Evolutionary conservation across 2,888 invertebrate species (phyloP), one percentile per base, ranked within the genome.

Genomic region (Drosophila mettleri): DNA sequence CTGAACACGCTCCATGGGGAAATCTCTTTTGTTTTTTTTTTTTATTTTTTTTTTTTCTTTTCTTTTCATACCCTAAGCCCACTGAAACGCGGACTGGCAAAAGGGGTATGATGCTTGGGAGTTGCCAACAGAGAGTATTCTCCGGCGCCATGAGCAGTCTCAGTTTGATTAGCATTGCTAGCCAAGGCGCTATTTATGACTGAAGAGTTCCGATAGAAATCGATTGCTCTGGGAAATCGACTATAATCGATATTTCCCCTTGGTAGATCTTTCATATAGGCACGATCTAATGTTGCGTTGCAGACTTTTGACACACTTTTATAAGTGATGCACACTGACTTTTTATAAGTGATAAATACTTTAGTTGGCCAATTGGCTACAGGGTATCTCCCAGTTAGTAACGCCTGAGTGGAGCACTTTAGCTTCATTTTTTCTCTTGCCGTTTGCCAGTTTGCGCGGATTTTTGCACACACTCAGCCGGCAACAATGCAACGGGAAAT

Each of bases 1-100:
- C 71, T 67, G 86, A 80, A 74, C 84, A 74, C 66, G 76, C 83
- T 83, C 83, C 77, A 49, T 70, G 64, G 82, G 80, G 82, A 86
- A 84, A 85, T 84, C 85, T 71, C 85, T 70, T 83, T 69, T 76
- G 72, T 75, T 81, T 48, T 46, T 48, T 48, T n/a, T 70, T 83
- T 69, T 76, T 69, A 73, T 81, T 48, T 46, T 48, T 48, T 84
- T 82, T 71, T 82, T 70, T 83, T 69, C 74, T 69, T 75, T 81
- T 48, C 31, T 48, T 48, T n/a, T 20, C 22, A 34, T 49, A 49
- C 49, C 49, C 49, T 49, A 34, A 34, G 49, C 49, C 33, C 33
- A 34, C 4, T 10, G 49, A 22, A 20, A 22, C 22, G 8, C 49
- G 10, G n/a, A 9, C 5, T 7, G 33, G 5, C 14, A 49, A 12